Conservation (phyloP, 2,888 invertebrate genomes). For the Caenorhabditis sp. region DNA sequence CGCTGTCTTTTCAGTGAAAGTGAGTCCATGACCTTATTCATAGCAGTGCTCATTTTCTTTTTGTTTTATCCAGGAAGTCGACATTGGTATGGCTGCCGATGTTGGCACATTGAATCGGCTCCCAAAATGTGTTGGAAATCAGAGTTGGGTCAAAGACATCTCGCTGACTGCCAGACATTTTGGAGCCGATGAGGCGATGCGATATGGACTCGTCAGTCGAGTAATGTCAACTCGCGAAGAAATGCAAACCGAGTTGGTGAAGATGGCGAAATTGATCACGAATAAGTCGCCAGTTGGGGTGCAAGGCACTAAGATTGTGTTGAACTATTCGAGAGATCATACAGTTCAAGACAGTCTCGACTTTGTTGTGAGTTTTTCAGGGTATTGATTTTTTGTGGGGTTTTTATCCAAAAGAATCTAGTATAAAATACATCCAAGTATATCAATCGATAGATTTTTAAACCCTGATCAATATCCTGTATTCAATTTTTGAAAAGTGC, state of each 20-base stretch:
- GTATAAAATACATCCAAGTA: too few species aligned
- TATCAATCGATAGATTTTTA: too few species aligned
- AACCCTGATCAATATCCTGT: too few species aligned
- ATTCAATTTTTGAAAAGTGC: too few species aligned
- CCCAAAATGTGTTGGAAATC: constrained; percentile 77
- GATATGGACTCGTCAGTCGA: constrained; percentile 72
- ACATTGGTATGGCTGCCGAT: constrained; percentile 88
- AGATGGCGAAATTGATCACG: constrained; percentile 83
- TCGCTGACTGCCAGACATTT: constrained; percentile 82
- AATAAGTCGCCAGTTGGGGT: constrained; percentile 91
- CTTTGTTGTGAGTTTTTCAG: constrained; percentile 26
- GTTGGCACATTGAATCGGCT: constrained; percentile 91
- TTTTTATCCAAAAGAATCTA: too few species aligned
- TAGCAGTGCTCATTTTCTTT: not conserved
- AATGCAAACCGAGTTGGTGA: constrained; percentile 57
- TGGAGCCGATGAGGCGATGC: constrained; percentile 74
- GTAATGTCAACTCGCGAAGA: constrained; percentile 40
- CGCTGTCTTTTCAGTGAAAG: constrained; percentile 89
- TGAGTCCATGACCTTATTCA: constrained; percentile 32
- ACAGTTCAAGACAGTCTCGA: constrained; percentile 83
- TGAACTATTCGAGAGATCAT: constrained; percentile 87
- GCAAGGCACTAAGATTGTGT: constrained; percentile 83
- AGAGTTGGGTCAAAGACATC: constrained; percentile 47
- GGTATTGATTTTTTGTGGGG: too few species aligned
- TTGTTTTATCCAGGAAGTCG: constrained; percentile 75